These are phyloP conservation scores for Halcyon leucocephala DNA, from an alignment of 2,797 vertebrate species.

Conservation along the genomic window DNA sequence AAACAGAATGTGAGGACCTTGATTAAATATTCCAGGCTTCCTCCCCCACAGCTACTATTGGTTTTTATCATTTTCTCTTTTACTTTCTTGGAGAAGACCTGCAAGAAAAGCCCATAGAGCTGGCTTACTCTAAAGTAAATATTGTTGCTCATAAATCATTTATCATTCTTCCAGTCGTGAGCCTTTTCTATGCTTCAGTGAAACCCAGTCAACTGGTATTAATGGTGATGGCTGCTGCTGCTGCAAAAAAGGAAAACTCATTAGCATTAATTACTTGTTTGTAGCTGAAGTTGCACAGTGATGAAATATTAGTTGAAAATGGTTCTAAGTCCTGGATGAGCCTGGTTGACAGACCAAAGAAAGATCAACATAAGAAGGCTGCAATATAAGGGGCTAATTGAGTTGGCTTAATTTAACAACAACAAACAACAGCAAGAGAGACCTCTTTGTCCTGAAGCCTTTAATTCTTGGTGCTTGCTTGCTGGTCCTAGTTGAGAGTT, in stretches of 20 bases:
- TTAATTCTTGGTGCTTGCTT: not conserved
- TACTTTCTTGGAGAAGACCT: conserved; percentile 36
- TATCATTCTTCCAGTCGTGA: conserved; percentile 65
- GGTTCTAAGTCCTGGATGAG: conserved; percentile 21
- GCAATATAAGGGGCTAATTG: conserved; percentile 26
- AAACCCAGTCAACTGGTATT: conserved; percentile 66
- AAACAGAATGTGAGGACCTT: conserved; percentile 24
- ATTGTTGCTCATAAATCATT: conserved; percentile 69
- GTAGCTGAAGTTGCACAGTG: conserved; percentile 42
- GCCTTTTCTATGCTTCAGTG: conserved; percentile 66
- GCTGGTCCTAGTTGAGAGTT: not conserved
- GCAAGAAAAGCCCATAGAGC: conserved; percentile 38
- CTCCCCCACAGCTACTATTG: conserved; percentile 20
- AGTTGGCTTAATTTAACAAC: conserved; percentile 45
- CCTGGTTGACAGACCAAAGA: conserved; percentile 40
- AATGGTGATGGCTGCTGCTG: conserved; percentile 52
- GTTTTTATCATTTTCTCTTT: conserved; percentile 27
- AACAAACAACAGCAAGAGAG: not conserved
- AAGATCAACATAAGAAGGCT: conserved; percentile 27
- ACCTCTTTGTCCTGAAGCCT: not conserved
- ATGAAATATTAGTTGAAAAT: conserved; percentile 51
- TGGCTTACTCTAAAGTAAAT: conserved; percentile 55
- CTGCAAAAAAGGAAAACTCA: conserved; percentile 28
- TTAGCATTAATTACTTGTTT: conserved; percentile 72
- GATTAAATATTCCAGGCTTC: conserved; percentile 47